Percentiles rank a stretch among this genome's conserved stretches.
Evolutionary conservation across 2,888 invertebrate genomes (phyloP).

Genomic region (Dryomyza anilis): DNA sequence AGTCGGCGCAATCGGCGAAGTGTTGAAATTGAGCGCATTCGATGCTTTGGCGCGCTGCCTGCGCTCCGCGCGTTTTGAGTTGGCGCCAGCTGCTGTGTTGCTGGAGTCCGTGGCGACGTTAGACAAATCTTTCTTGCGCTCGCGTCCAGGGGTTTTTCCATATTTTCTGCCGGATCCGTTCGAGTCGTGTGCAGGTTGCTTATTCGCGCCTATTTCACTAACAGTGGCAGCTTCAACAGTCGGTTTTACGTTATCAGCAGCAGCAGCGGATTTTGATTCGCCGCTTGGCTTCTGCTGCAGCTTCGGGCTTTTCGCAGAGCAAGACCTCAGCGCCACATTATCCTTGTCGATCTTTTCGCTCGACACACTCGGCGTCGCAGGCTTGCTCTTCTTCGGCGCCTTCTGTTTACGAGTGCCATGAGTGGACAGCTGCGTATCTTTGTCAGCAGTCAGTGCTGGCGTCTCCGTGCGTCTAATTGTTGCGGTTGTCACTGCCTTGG

Average conservation of each 20-base stretch:
- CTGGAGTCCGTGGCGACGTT: slow-evolving; percentile 25
- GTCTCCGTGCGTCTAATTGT: no score
- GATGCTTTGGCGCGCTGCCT: slow-evolving; percentile 11
- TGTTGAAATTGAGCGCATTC: slow-evolving; percentile 16
- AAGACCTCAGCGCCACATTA: no score
- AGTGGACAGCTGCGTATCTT: slow-evolving; percentile 16
- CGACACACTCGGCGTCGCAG: not conserved
- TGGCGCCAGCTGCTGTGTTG: slow-evolving; percentile 27
- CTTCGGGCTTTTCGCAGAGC: slow-evolving; percentile 21
- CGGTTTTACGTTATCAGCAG: slow-evolving; percentile 24
- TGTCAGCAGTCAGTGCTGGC: not conserved
- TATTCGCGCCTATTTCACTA: no score
- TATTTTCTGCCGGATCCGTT: slow-evolving; percentile 50
- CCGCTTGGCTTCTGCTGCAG: slow-evolving; percentile 1
- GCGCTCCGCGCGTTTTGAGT: slow-evolving; percentile 29
- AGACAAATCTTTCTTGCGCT: slow-evolving; percentile 53
- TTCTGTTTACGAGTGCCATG: slow-evolving; percentile 33
- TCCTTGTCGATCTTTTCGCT: slow-evolving; percentile 26
- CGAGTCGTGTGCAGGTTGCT: slow-evolving; percentile 13
- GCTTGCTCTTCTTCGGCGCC: not conserved
- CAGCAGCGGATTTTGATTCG: slow-evolving; percentile 29
- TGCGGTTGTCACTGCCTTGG: slow-evolving; percentile 28
- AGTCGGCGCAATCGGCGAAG: not conserved
- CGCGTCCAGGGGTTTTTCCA: slow-evolving; percentile 60
- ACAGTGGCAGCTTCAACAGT: slow-evolving; percentile 20